phyloP scores from a whole-genome alignment of 2,113 vertebrate species.

The Crotophaga sulcirostris region DNA sequence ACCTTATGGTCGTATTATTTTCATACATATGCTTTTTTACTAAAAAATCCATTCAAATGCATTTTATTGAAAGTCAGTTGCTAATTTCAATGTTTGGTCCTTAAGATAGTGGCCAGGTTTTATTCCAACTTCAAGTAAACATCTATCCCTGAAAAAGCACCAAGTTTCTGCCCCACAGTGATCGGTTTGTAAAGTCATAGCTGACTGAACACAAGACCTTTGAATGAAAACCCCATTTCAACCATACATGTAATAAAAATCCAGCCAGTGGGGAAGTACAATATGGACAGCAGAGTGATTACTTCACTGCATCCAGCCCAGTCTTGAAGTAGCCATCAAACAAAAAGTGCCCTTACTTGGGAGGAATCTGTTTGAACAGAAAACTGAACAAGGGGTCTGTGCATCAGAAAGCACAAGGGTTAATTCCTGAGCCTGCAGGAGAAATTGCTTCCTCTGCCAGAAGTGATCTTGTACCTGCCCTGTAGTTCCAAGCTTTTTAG shows the following conservation, averaged over 20 bases:
- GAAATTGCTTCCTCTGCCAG: neutral
- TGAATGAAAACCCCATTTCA: conserved; percentile 32
- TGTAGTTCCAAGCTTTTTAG: neutral
- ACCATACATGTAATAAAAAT: neutral
- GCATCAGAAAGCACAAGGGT: neutral
- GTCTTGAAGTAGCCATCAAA: neutral
- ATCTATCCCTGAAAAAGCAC: neutral
- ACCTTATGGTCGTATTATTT: neutral
- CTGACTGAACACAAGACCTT: neutral
- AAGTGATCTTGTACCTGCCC: neutral
- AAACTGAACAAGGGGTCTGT: neutral
- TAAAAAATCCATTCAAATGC: neutral
- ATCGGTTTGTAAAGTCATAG: neutral
- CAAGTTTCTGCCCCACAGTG: neutral
- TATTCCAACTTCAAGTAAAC: neutral
- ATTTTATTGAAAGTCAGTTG: neutral
- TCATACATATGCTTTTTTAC: neutral
- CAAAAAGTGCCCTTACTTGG: neutral
- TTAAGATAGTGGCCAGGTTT: neutral
- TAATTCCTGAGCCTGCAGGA: neutral
- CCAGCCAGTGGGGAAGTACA: neutral
- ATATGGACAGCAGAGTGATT: neutral
- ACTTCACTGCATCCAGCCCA: neutral
- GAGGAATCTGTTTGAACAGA: conserved; percentile 2
- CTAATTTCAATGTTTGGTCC: neutral